Evolutionary conservation across 1,140 invertebrate species (phyloP), one percentile per base, ranked within the genome.

Genomic region (Hypsibius dujardini): DNA sequence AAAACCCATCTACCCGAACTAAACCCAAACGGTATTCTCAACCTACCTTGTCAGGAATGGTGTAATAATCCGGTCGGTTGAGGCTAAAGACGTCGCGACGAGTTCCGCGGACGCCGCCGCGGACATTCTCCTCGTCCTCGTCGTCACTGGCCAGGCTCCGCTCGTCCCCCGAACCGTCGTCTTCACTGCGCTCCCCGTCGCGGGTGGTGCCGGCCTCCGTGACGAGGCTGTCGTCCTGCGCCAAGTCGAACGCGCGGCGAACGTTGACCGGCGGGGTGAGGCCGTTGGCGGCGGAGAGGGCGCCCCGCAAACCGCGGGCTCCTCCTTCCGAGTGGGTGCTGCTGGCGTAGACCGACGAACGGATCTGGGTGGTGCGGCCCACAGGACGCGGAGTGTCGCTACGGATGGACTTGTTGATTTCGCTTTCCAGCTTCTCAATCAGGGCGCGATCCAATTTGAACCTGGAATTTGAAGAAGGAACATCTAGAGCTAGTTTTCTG

Each of bases 51-150:
- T 28, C 28, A 28, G 92, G 92, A 62, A 89, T 85, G 0, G 88
- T 92, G 78, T 90, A 95, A 79, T 95, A 95, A 7, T 88, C 90
- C 1, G 84, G 82, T 1, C 90, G 82, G n/a, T 74, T 76, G 47
- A 81, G 73, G n/a, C 12, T 74, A 42, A 71, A 50, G 46, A n/a
- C 69, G n/a, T 56, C n/a, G 50, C 50, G 7, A 56, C 7, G 7
- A 56, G 7, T 47, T 47, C n/a, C 28, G 14, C 2, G 2, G 2
- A 71, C 50, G n/a, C 45, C 71, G 15, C 59, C 59, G 46, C 45
- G 40, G 2, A 71, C 70, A 2, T 40, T 70, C n/a, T 72, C 71
- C 40, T 59, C 69, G 47, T 28, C 70, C 70, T 15, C 45, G 47
- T 3, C 56, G 7, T 42, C 42, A 67, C 42, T 42, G 42, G 3